These are phyloP conservation scores for Ferdinandea cuprea DNA, from an alignment of 2,888 invertebrate genomes.

Conservation along the genomic window DNA sequence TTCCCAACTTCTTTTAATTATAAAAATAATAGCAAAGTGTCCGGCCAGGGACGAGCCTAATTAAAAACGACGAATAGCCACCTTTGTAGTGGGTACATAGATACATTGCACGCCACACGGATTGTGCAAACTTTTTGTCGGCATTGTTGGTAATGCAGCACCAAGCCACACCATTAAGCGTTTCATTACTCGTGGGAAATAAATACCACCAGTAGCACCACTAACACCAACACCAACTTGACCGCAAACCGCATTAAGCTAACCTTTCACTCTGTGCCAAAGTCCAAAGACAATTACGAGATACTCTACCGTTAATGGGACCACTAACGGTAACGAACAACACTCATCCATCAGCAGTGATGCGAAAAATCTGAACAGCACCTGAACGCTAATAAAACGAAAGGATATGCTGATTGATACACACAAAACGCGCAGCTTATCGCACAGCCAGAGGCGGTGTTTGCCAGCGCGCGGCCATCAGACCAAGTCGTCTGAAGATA, in stretches of 20 bases:
- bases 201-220: constrained; percentile 45
- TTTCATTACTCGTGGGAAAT: constrained; percentile 65
- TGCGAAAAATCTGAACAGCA: constrained; percentile 52
- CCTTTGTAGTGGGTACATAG: no score
- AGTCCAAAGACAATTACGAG: neutral
- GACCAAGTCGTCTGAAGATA: neutral
- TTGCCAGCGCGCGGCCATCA: constrained; percentile 15
- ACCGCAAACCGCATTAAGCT: constrained; percentile 14
- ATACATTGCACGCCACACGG: neutral
- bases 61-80: neutral
- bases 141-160: constrained; percentile 11
- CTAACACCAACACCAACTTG: no score
- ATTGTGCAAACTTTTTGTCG: constrained; percentile 36
- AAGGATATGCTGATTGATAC: constrained; percentile 35
- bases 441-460: constrained; percentile 43
- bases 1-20: neutral
- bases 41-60: neutral
- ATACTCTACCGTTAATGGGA: constrained; percentile 32
- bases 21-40: neutral
- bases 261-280: constrained; percentile 51
- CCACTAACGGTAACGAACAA: constrained; percentile 61
- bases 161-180: constrained; percentile 1
- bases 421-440: neutral
- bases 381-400: constrained; percentile 12
- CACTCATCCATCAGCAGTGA: constrained; percentile 49